Base-by-base conservation (phyloP, 1,140 invertebrate genomes). In the Microplitis mediator region DNA sequence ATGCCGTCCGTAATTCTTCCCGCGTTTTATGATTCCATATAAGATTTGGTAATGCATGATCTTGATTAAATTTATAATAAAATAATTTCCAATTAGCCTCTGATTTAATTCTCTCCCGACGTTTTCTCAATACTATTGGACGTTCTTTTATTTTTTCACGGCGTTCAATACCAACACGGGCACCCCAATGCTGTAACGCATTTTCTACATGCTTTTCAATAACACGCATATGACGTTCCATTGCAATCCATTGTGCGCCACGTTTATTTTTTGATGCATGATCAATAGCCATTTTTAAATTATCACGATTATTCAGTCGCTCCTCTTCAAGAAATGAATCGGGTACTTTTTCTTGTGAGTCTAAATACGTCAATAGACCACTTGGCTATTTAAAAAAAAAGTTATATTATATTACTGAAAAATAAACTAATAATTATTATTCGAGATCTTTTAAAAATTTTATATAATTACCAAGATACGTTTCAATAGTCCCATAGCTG, bases 11-110 rank as follows among this genome's bases (percentile, higher is more conserved):
- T 50, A 99, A 86, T 85, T 99, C 98, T 88, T 99, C 97, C 65
- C 98, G 89, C 2, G 98, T 99, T 92, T 97, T 98, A 81, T 97
- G 97, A 88, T 99, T 99, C 98, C 98, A 99, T 78, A 99, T 98
- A 5, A 99, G 89, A 88, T 99, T 98, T 4, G 98, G 95, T 83
- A 97, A 89, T 35, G 95, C 92, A 86, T 99, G 98, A 88, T 99
- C 97, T 83, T 93, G 91, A 82, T 92, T 92, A 87, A 99, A 99
- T 84, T 97, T 94, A 82, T 97, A 97, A 85, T 98, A 99, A 88
- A 99, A 98, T 64, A 97, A 88, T 34, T 91, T 90, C 94, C 96
- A 97, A 89, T 99, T 99, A 6, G 94, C 93, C 78, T 94, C 93
- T 52, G 93, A 92, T 87, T 98, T 98, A 60, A 99, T 92, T 75